A percentile compares a stretch with the other conserved stretches of the same genome.
Evolutionary conservation across 2,888 invertebrate genomes (phyloP).

Genomic region (Druceiella hillmani): DNA sequence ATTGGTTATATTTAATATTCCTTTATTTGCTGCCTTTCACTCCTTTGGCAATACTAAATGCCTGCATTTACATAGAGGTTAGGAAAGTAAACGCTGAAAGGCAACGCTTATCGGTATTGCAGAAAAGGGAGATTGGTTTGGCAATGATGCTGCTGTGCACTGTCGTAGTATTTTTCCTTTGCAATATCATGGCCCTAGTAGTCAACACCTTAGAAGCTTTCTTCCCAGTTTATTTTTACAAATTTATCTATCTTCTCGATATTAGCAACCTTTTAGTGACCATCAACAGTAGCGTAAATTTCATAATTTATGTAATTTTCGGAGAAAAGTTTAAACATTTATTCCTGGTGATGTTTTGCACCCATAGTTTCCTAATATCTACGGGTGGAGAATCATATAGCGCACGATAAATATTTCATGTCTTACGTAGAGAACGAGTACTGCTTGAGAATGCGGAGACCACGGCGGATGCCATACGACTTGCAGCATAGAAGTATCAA

Average conservation of each 20-base stretch:
- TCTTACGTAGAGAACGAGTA: conserved; percentile 63
- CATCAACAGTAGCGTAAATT: conserved; percentile 86
- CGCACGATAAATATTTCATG: conserved; percentile 66
- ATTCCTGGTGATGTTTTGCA: conserved; percentile 63
- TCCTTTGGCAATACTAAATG: conserved; percentile 72
- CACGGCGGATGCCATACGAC: too few relatives aligned
- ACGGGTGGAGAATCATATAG: conserved; percentile 50
- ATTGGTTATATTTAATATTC: conserved; percentile 81
- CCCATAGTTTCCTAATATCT: conserved; percentile 41
- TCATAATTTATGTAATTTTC: conserved; percentile 87
- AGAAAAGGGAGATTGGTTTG: conserved; percentile 77
- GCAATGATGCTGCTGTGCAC: conserved; percentile 84
- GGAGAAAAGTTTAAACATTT: conserved; percentile 82
- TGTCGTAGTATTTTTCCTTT: conserved; percentile 78
- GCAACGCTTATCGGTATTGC: conserved; percentile 74
- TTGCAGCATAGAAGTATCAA: too few relatives aligned
- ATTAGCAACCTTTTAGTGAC: conserved; percentile 79
- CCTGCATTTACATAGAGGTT: conserved; percentile 75
- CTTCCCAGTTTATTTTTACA: conserved; percentile 52
- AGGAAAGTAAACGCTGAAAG: conserved; percentile 74
- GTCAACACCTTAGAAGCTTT: conserved; percentile 72
- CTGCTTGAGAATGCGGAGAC: conserved; percentile 51
- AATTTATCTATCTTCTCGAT: too few relatives aligned
- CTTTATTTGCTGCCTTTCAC: conserved; percentile 81
- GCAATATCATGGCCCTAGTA: conserved; percentile 71